Percentiles rank a stretch among this genome's conserved stretches.
These are phyloP conservation scores for Thymelicus lineola DNA, from an alignment of 2,888 invertebrate genomes.

Conservation along the genomic window DNA sequence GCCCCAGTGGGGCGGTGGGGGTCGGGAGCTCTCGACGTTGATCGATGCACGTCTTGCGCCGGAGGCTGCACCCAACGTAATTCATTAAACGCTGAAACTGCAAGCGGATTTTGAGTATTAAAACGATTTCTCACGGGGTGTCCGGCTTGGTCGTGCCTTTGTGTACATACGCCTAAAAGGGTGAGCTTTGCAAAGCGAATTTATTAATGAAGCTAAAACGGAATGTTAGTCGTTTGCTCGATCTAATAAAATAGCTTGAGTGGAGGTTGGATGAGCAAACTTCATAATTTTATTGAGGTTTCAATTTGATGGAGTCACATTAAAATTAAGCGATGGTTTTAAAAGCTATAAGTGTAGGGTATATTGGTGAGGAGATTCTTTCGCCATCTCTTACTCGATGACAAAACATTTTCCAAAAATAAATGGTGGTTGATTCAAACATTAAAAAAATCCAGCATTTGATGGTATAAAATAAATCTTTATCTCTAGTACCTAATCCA, in stretches of 20 bases:
- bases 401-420: too few relatives aligned
- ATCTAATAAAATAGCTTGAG: slow-evolving; percentile 26
- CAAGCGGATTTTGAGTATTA: slow-evolving; percentile 84
- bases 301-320: not conserved
- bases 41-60: slow-evolving; percentile 88
- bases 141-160: slow-evolving; percentile 73
- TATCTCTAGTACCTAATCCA: too few relatives aligned
- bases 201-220: slow-evolving; percentile 67
- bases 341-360: too few relatives aligned
- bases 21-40: slow-evolving; percentile 80
- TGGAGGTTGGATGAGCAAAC: slow-evolving; percentile 8
- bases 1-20: slow-evolving; percentile 50
- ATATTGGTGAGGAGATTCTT: too few relatives aligned
- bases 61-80: slow-evolving; percentile 85
- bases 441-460: too few relatives aligned
- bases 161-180: slow-evolving; percentile 56
- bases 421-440: too few relatives aligned
- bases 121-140: slow-evolving; percentile 83
- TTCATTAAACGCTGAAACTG: slow-evolving; percentile 85
- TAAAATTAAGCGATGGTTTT: not conserved
- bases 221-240: slow-evolving; percentile 26
- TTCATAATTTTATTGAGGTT: slow-evolving; percentile 3
- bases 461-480: too few relatives aligned
- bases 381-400: too few relatives aligned
- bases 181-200: slow-evolving; percentile 71